Evolutionary conservation across 2,888 invertebrate genomes (phyloP), one percentile per base, ranked within the genome.

Genomic region (Xestia sexstrigata): DNA sequence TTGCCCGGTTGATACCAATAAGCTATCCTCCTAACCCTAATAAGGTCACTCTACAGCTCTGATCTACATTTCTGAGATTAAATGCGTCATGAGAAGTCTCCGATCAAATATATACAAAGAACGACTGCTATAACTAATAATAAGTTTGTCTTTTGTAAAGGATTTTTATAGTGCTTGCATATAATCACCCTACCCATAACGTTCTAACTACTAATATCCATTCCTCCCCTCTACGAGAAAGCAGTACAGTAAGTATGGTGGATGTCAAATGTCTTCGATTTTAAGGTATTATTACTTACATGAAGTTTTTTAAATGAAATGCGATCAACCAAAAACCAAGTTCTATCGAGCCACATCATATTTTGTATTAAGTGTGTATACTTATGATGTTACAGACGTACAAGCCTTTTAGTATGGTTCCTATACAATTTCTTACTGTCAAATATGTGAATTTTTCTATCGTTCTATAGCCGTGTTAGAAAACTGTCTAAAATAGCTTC

Each of bases 401-500:
- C 68, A 74, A 85, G 90, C 89, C 90, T 90, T 90, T 87, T 85
- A 86, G 84, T 84, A 87, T 82, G 87, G 92, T 92, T 92, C 91
- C 91, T 91, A 91, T 87, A 87, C 82, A 82, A 82, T 83, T 78
- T 89, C 79, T 84, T 81, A 88, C 79, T 74, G 62, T 87, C 79
- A 76, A 35, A 77, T 70, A 76, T 77, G 77, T 80, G 78, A 47
- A 63, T 8, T 78, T 88, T 85, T 88, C 78, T 86, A 82, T 83
- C 23, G 70, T 30, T 76, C 58, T 85, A 70, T 78, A 81, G 75
- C 55, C 75, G 66, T 78, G 73, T 86, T 79, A 79, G 65, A 42
- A 58, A 71, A 49, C 20, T 52, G 15, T 71, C 63, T 47, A 1
- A 26, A 70, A 20, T 65, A 78, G 66, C 47, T 52, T 77, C n/a